Base-by-base conservation (phyloP, 2,888 invertebrate species). In the Hyposoter dolosus region DNA sequence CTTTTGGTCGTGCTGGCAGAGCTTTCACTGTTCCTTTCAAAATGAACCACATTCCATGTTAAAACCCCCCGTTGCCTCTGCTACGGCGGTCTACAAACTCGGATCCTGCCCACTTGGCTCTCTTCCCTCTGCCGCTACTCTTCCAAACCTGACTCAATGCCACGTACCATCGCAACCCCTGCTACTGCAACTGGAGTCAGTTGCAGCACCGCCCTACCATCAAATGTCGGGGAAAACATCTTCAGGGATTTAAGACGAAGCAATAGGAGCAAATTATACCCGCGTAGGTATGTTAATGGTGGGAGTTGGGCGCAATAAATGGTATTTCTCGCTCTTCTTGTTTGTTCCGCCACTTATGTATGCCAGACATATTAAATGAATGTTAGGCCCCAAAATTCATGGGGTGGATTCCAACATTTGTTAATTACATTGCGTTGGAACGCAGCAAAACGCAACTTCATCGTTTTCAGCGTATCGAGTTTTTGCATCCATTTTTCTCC, bases 241-340 rank as follows among this genome's bases (percentile, higher is more conserved):
- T 74, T 82, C 74, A 77, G 85, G 81, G 89, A 83, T 88, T 88
- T 86, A 77, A 75, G 76, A 85, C 74, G 85, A 75, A 77, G 68
- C 88, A 88, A 90, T 88, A 86, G 87, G 88, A 87, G 89, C 89
- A 90, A 92, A 91, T 92, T 91, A 90, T 90, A 89, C 84, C 75
- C 65, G 78, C 53, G 88, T 77, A 85, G 60, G 88, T 79, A 79
- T 65, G 85, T 88, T 90, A 92, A 92, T 92, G 89, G 90, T 88
- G 77, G 85, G 90, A 90, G 90, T 91, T 89, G 77, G 78, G 63
- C 89, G 82, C 90, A 90, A 92, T 91, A 92, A 91, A 92, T 91
- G 88, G 89, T 43, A 65, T 47, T 23, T 53, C 66, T 76, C 43
- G 65, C 50, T 75, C 45, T 53, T n/a, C 71, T 45, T 63, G 50